Base-by-base conservation (phyloP, 2,888 invertebrate species). In the Lasius platythorax region DNA sequence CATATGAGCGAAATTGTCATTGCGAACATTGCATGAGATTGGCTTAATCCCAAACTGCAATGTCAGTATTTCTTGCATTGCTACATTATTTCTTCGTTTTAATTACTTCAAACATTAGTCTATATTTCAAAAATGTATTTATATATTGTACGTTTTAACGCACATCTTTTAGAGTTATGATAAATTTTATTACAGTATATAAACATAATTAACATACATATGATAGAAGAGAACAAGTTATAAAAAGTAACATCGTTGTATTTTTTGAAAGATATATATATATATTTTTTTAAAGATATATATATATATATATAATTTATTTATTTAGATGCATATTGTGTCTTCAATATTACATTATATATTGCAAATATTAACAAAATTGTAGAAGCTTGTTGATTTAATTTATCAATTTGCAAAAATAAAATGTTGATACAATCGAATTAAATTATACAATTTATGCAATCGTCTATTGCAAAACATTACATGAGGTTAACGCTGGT, bases 381-480 rank as follows among this genome's bases (percentile, higher is more conserved):
- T 66, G 11, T 64, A 40, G 3, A 43, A n/a, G 12, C 11, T 67
- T 78, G 12, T 4, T 76, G 15, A 78, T 78, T 61, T 61, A 46
- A 78, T 58, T 37, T 40, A 30, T n/a, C 40, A 66, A n/a, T 28
- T 67, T 76, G 33, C 12, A 23, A 23, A 68, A 58, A 70, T 11
- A 70, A 46, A 8, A 23, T 18, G 9, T 23, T 30, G 18, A 46
- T 28, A 58, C 5, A 12, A 72, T 37, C 11, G 2, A 12, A 68
- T 15, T 58, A 43, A 37, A 30, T 67, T 4, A 37, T n/a, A 28
- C 50, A 61, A 58, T n/a, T 43, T 40, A 53, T 53, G 5, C 61
- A 46, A 46, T 79, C 6, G 3, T n/a, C 5, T 53, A 46, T 43
- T 40, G 46, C 18, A 37, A 70, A 79, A 79, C 18, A 79, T 79